Evolutionary conservation across 2,113 vertebrate species (phyloP).

Genomic region (Crotalus tigris): DNA sequence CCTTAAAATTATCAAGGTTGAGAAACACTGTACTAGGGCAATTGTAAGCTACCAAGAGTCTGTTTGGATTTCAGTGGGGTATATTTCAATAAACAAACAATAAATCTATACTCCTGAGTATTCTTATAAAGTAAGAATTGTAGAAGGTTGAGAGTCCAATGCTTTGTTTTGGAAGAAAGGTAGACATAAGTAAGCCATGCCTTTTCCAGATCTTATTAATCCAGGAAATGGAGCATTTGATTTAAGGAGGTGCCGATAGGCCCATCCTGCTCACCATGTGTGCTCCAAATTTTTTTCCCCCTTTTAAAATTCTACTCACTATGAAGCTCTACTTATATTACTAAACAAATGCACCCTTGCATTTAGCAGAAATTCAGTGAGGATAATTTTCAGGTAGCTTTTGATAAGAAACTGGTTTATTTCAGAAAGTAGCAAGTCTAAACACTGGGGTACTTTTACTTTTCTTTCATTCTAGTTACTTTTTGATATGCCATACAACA

Average conservation of each 20-base stretch:
- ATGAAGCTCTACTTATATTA: background rate
- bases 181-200: background rate
- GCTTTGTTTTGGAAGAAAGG: background rate
- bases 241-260: background rate
- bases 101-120: background rate
- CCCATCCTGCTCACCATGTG: background rate
- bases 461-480: constrained; percentile 73
- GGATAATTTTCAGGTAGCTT: background rate
- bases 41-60: background rate
- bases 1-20: no score
- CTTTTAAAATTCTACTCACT: background rate
- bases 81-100: background rate
- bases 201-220: background rate
- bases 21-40: background rate
- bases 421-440: background rate
- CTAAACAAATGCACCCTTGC: background rate
- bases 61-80: background rate
- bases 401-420: background rate
- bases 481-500: constrained; percentile 86
- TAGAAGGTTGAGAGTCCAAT: background rate
- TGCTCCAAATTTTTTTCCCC: background rate
- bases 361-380: background rate
- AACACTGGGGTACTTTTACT: constrained; percentile 1
- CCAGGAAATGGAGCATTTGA: background rate
- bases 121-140: background rate